A percentile compares a stretch with the other conserved stretches of the same genome.
These are phyloP conservation scores for Eilema caniola DNA, from an alignment of 2,888 invertebrate genomes.

Conservation along the genomic window DNA sequence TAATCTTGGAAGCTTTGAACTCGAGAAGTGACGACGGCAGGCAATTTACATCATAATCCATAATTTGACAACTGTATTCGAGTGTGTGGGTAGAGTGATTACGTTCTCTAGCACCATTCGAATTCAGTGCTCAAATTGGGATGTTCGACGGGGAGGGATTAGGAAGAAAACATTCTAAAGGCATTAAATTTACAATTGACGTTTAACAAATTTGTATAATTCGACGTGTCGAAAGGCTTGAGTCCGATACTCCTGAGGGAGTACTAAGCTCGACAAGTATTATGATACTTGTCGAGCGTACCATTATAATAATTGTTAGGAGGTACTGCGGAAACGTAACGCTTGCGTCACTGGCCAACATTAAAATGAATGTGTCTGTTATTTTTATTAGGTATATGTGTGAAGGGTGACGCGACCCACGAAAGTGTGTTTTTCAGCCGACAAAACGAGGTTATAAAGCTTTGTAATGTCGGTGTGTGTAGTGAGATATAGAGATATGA, in stretches of 20 bases:
- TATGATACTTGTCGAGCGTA: not conserved
- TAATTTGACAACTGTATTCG: constrained; percentile 89
- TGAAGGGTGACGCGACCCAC: constrained; percentile 6
- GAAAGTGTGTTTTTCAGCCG: not conserved
- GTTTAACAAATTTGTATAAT: not conserved
- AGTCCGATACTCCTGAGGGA: not conserved
- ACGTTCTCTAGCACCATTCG: constrained; percentile 90
- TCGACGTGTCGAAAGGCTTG: not conserved
- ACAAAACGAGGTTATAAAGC: not conserved
- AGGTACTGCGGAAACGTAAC: not conserved
- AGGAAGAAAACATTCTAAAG: not conserved
- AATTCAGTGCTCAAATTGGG: constrained; percentile 88
- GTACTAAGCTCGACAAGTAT: not conserved
- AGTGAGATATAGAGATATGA: constrained; percentile 1
- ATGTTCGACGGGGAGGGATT: constrained; percentile 49
- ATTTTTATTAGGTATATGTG: not conserved
- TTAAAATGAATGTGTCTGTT: constrained; percentile 3
- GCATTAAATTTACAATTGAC: not conserved
- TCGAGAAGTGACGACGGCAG: constrained; percentile 6
- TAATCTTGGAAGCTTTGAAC: constrained; percentile 17
- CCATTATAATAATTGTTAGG: constrained; percentile 3
- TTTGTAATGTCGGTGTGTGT: not conserved
- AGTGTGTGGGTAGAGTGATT: constrained; percentile 88
- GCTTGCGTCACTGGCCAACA: not conserved
- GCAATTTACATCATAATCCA: constrained; percentile 53